Evolutionary conservation across 2,888 invertebrate species (phyloP).

Genomic region (Cephus nigrinus): DNA sequence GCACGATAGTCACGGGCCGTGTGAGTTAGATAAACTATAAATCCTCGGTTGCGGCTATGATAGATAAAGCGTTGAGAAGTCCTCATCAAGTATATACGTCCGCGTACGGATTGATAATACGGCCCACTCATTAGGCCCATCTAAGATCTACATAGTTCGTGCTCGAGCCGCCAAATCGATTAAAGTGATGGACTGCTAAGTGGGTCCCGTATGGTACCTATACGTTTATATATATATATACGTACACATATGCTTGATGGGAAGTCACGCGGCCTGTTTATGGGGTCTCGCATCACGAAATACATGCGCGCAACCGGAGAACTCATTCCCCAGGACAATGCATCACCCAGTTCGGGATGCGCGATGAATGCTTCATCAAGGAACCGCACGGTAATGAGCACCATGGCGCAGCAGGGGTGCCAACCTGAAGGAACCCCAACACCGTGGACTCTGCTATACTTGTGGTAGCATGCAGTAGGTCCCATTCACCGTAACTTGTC

Average conservation of each 20-base stretch:
- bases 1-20: not conserved
- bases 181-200: slow-evolving; percentile 54
- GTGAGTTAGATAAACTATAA: not conserved
- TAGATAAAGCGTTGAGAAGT: slow-evolving; percentile 4
- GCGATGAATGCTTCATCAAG: slow-evolving; percentile 47
- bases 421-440: slow-evolving; percentile 1
- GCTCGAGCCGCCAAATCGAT: slow-evolving; percentile 48
- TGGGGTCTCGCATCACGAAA: not conserved
- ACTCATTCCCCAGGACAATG: slow-evolving; percentile 51
- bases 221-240: not conserved
- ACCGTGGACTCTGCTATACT: not conserved
- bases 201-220: slow-evolving; percentile 6
- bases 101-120: slow-evolving; percentile 52
- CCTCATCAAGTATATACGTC: slow-evolving; percentile 56
- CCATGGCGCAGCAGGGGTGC: slow-evolving; percentile 11
- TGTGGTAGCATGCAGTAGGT: not conserved
- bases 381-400: slow-evolving; percentile 39
- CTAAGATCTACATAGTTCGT: slow-evolving; percentile 46
- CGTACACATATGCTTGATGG: not conserved
- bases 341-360: slow-evolving; percentile 42
- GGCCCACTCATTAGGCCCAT: slow-evolving; percentile 53
- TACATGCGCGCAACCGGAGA: slow-evolving; percentile 26
- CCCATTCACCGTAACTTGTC: not conserved
- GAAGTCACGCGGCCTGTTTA: not conserved
- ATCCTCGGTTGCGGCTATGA: not conserved